Evolutionary conservation across 2,113 vertebrate genomes (phyloP).

Genomic region (Rana temporaria): DNA sequence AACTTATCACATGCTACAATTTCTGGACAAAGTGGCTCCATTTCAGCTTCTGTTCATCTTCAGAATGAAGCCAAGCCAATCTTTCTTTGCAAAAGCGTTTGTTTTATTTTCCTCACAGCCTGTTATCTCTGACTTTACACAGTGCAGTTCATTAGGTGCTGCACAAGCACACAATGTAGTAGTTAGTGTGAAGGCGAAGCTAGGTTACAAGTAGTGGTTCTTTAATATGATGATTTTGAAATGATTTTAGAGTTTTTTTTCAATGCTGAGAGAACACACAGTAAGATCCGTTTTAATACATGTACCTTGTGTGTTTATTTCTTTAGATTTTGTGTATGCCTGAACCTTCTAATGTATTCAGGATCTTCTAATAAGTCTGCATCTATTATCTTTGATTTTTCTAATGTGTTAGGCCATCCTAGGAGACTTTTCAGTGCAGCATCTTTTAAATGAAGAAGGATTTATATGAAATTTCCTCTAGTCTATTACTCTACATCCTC

Average conservation of each 20-base stretch:
- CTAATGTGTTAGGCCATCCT: conserved; percentile 11
- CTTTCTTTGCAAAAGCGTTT: no score
- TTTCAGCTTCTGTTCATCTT: no score
- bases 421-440: conserved; percentile 30
- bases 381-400: conserved; percentile 39
- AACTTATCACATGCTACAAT: no score
- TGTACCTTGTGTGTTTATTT: neutral
- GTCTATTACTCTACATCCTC: conserved; percentile 41
- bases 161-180: no score
- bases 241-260: neutral
- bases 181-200: neutral
- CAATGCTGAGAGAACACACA: neutral
- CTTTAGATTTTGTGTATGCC: conserved; percentile 1
- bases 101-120: no score
- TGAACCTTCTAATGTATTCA: conserved; percentile 17
- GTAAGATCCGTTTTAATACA: conserved; percentile 18
- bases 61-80: no score
- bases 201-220: neutral
- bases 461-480: conserved; percentile 39
- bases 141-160: no score
- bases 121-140: no score
- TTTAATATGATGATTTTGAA: neutral
- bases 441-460: conserved; percentile 36
- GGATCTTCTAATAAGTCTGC: conserved; percentile 25
- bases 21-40: no score